phyloP scores from a whole-genome alignment of 2,888 invertebrate species.

The Epirrhoe tristata region DNA sequence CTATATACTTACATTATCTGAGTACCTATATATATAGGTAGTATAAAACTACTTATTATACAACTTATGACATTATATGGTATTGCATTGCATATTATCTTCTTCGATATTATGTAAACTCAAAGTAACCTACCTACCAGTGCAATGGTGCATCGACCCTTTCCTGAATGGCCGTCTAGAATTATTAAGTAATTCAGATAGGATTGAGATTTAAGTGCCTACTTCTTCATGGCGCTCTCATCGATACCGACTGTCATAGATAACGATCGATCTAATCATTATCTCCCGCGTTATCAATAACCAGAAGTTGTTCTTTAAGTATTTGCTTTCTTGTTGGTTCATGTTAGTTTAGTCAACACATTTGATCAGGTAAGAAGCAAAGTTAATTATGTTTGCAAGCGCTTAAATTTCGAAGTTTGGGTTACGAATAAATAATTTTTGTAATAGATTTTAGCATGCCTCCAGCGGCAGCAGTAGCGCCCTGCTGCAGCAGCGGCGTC shows the following conservation, averaged over 20 bases:
- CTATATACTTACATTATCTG: no score
- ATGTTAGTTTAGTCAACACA: not conserved
- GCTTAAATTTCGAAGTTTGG: not conserved
- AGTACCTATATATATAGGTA: no score
- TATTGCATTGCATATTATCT: no score
- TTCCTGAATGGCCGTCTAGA: conserved; percentile 19
- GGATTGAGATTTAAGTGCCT: conserved; percentile 5
- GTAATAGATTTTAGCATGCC: conserved; percentile 26
- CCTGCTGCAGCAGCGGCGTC: conserved; percentile 32
- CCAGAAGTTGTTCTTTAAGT: conserved; percentile 4
- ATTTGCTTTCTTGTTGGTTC: conserved; percentile 3
- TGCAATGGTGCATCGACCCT: conserved; percentile 23
- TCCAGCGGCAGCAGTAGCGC: conserved; percentile 18
- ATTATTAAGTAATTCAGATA: conserved; percentile 4
- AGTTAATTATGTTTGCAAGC: not conserved
- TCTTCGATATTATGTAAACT: no score
- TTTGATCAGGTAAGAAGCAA: not conserved
- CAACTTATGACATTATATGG: no score
- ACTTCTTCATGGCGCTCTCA: not conserved
- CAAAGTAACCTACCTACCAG: no score
- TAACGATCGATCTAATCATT: conserved; percentile 15
- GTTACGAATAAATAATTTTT: not conserved
- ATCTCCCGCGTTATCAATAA: conserved; percentile 6
- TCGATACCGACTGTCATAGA: conserved; percentile 13
- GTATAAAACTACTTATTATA: no score